Conservation (phyloP, 1,140 invertebrate genomes). For the Oncopeltus fasciatus region DNA sequence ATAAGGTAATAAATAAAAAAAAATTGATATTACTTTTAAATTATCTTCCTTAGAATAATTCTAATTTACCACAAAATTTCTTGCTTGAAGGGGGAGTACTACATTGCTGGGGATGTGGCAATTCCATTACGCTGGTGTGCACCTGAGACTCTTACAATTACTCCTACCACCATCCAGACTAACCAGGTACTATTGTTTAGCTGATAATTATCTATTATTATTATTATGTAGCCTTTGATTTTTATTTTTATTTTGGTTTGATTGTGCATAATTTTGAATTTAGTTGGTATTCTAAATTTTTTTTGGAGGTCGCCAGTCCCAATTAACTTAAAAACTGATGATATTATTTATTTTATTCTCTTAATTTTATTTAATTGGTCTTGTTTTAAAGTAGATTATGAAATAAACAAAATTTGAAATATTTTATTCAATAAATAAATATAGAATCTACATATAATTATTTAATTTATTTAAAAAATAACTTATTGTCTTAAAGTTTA, state of each 20-base stretch:
- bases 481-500: no score
- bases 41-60: conserved; percentile 19
- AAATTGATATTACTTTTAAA: neutral
- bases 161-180: conserved; percentile 51
- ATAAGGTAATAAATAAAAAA: conserved; percentile 27
- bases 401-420: no score
- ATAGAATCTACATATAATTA: no score
- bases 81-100: conserved; percentile 48
- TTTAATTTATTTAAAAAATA: no score
- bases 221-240: neutral
- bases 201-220: neutral
- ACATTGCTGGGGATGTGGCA: conserved; percentile 46
- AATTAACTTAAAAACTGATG: no score
- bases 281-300: no score
- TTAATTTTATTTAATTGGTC: no score
- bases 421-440: no score
- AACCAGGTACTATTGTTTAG: conserved; percentile 34
- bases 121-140: conserved; percentile 63
- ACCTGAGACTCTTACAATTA: conserved; percentile 52
- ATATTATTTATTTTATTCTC: no score
- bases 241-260: neutral
- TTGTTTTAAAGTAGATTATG: no score
- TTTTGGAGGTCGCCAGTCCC: no score
- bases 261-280: neutral
- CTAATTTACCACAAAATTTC: no score